Conservation (phyloP, 2,888 invertebrate species). For the Nomada goodeniana region DNA sequence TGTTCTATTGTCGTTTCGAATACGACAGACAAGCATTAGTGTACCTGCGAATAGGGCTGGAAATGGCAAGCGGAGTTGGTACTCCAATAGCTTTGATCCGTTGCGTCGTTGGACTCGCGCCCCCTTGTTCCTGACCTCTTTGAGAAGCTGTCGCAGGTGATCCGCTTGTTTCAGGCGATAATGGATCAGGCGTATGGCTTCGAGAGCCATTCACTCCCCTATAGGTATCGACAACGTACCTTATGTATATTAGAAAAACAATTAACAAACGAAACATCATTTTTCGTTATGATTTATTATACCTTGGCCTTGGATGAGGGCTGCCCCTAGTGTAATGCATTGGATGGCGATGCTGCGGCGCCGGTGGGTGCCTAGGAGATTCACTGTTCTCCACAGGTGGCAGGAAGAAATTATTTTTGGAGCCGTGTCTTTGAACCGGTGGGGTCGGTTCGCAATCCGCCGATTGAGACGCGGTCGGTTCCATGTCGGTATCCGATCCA, state of each 20-base stretch:
- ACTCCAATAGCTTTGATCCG: constrained; percentile 95
- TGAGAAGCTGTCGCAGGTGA: constrained; percentile 79
- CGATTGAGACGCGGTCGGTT: constrained; percentile 95
- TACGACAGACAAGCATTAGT: constrained; percentile 17
- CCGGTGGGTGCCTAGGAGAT: constrained; percentile 82
- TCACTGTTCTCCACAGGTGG: constrained; percentile 87
- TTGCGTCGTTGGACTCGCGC: constrained; percentile 94
- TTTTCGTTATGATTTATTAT: constrained; percentile 50
- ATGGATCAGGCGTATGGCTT: constrained; percentile 87
- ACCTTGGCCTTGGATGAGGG: constrained; percentile 92
- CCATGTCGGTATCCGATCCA: constrained; percentile 93
- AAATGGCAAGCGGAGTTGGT: constrained; percentile 94
- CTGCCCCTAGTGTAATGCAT: constrained; percentile 90
- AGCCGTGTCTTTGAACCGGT: constrained; percentile 93
- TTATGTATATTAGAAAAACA: constrained; percentile 53
- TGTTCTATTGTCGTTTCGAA: constrained; percentile 26
- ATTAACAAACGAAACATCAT: constrained; percentile 26
- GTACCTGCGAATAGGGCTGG: constrained; percentile 94
- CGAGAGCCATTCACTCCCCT: constrained; percentile 88
- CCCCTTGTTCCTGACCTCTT: constrained; percentile 84
- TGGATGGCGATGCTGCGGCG: constrained; percentile 85
- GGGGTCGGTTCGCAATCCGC: constrained; percentile 97
- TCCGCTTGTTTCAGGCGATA: constrained; percentile 87
- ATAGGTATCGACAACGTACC: constrained; percentile 63
- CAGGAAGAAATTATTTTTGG: constrained; percentile 94